phyloP scores from a whole-genome alignment of 2,113 vertebrate genomes.

The Prionailurus viverrinus region DNA sequence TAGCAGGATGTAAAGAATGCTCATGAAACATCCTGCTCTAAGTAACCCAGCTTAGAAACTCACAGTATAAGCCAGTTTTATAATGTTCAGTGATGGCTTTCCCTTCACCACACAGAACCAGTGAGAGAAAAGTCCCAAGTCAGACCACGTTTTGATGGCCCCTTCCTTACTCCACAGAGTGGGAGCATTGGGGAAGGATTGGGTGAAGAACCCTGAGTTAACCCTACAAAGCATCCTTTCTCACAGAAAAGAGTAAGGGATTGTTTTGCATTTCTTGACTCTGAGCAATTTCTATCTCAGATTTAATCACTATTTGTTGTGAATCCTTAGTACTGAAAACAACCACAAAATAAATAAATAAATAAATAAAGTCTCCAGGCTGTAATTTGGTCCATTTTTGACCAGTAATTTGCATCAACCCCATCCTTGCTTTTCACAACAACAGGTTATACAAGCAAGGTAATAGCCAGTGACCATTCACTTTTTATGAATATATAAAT shows the following conservation, averaged over 20 bases:
- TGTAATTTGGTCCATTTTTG: constrained; percentile 47
- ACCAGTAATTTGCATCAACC: constrained; percentile 57
- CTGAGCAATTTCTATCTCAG: constrained; percentile 44
- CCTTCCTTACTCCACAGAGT: neutral
- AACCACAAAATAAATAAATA: constrained; percentile 69
- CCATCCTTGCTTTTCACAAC: constrained; percentile 62
- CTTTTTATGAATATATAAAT: constrained; percentile 65
- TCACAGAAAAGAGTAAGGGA: neutral
- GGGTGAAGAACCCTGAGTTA: neutral
- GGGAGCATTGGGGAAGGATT: neutral
- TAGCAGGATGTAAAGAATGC: neutral
- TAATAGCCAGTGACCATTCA: constrained; percentile 49
- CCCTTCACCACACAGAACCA: neutral
- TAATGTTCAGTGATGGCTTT: neutral
- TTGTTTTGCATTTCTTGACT: constrained; percentile 16
- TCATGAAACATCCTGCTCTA: neutral
- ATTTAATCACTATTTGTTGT: constrained; percentile 60
- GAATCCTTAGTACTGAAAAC: constrained; percentile 23
- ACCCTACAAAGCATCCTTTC: neutral
- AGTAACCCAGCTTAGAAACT: neutral
- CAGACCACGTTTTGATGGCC: neutral
- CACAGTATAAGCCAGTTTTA: neutral
- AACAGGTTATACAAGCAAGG: constrained; percentile 45
- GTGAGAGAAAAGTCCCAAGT: neutral
- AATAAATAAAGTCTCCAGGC: constrained; percentile 40